phyloP scores from a whole-genome alignment of 2,888 invertebrate species.

The Myopa testacea region DNA sequence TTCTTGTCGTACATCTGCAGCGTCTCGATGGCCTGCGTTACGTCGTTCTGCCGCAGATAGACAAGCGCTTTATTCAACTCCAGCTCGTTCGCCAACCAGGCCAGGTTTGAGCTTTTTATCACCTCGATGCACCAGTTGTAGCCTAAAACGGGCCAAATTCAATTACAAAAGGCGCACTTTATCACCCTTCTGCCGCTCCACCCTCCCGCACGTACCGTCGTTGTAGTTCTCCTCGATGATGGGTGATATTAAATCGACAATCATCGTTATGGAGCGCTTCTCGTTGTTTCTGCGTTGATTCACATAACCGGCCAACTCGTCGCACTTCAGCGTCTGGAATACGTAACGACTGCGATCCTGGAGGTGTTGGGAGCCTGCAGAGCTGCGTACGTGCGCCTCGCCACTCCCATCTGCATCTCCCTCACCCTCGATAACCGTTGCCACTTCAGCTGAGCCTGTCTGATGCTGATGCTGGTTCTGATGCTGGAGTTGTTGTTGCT shows the following conservation, averaged over 20 bases:
- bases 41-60: constrained; percentile 83
- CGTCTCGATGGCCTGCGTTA: constrained; percentile 83
- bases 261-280: constrained; percentile 84
- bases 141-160: constrained; percentile 50
- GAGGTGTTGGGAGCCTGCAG: background rate
- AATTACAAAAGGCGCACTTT: no score
- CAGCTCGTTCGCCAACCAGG: constrained; percentile 84
- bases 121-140: constrained; percentile 93
- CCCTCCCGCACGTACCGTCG: constrained; percentile 69
- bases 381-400: background rate
- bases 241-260: constrained; percentile 90
- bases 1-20: constrained; percentile 88
- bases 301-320: constrained; percentile 80
- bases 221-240: constrained; percentile 79
- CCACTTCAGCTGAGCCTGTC: constrained; percentile 50
- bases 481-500: constrained; percentile 41
- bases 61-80: constrained; percentile 93
- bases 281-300: constrained; percentile 78
- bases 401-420: constrained; percentile 7
- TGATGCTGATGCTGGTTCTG: constrained; percentile 22
- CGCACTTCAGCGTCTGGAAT: constrained; percentile 81
- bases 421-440: constrained; percentile 50
- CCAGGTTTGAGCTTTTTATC: constrained; percentile 89
- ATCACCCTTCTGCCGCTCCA: no score
- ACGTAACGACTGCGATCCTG: constrained; percentile 72